These are phyloP conservation scores for Sphenopsis melanotis DNA, from an alignment of 2,797 vertebrate genomes.

Conservation along the genomic window DNA sequence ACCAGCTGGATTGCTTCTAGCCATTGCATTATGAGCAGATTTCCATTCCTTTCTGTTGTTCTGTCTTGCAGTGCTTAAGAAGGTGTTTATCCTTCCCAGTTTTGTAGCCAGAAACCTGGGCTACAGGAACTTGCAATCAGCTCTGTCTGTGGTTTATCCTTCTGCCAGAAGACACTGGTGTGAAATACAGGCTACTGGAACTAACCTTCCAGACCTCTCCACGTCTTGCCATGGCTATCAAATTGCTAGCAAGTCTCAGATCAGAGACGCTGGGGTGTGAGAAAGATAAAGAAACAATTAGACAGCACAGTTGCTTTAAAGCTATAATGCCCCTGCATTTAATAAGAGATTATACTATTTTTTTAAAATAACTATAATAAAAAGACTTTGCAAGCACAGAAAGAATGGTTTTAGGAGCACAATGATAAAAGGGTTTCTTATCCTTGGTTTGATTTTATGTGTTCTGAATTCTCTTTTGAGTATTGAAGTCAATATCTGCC, in stretches of 20 bases:
- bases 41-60: constrained; percentile 46
- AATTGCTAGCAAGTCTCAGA: not conserved
- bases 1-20: constrained; percentile 54
- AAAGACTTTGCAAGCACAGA: not conserved
- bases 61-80: constrained; percentile 1
- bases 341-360: not conserved
- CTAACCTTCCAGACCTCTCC: not conserved
- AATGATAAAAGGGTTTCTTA: not conserved
- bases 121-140: not conserved
- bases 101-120: constrained; percentile 22
- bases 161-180: constrained; percentile 16
- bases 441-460: not conserved
- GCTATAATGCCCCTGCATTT: not conserved
- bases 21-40: constrained; percentile 15
- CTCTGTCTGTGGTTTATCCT: not conserved
- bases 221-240: not conserved
- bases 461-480: not conserved
- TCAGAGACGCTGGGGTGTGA: not conserved
- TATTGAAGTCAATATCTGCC: not conserved
- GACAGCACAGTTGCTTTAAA: not conserved
- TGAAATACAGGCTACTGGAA: not conserved
- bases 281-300: not conserved
- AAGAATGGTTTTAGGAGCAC: not conserved
- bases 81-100: constrained; percentile 42
- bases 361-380: not conserved